Percentiles rank a stretch among this genome's conserved stretches.
phyloP scores from a whole-genome alignment of 1,140 invertebrate genomes.

The Zaprionus nigranus region DNA sequence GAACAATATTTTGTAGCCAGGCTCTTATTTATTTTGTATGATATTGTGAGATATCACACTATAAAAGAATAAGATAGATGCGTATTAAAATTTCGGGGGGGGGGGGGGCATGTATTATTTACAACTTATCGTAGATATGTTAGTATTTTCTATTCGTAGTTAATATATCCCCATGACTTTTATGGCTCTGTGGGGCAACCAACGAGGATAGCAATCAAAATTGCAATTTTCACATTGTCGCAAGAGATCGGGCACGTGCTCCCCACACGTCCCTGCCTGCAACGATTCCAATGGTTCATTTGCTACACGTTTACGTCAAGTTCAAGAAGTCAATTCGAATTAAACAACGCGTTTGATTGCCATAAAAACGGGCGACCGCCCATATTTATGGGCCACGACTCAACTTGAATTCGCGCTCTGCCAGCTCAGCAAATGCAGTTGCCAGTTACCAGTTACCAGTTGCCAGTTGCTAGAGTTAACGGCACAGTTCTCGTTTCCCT shows the following conservation, averaged over 20 bases:
- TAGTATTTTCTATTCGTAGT: neutral
- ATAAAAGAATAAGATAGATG: too few relatives aligned
- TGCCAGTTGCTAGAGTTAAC: conserved; percentile 20
- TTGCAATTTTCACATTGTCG: conserved; percentile 8
- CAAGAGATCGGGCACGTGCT: conserved; percentile 35
- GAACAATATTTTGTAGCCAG: too few relatives aligned
- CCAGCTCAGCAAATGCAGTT: conserved; percentile 50
- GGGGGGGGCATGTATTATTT: too few relatives aligned
- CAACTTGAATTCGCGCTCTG: conserved; percentile 30
- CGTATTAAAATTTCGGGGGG: too few relatives aligned
- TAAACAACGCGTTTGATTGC: conserved; percentile 78
- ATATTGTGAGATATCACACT: too few relatives aligned
- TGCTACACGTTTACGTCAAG: conserved; percentile 64
- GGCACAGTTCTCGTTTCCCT: conserved; percentile 33
- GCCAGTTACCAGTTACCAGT: conserved; percentile 16
- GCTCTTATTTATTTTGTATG: too few relatives aligned
- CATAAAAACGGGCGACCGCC: conserved; percentile 61
- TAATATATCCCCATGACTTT: neutral
- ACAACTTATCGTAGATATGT: neutral
- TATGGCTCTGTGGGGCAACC: neutral
- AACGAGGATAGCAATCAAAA: conserved; percentile 1
- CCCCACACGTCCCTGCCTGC: neutral
- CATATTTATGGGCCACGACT: conserved; percentile 56
- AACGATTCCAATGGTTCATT: conserved; percentile 13
- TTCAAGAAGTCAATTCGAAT: conserved; percentile 80